Percentiles rank a stretch among this genome's conserved stretches.
Evolutionary conservation across 1,140 invertebrate species (phyloP).

Genomic region (Ceratitis capitata): DNA sequence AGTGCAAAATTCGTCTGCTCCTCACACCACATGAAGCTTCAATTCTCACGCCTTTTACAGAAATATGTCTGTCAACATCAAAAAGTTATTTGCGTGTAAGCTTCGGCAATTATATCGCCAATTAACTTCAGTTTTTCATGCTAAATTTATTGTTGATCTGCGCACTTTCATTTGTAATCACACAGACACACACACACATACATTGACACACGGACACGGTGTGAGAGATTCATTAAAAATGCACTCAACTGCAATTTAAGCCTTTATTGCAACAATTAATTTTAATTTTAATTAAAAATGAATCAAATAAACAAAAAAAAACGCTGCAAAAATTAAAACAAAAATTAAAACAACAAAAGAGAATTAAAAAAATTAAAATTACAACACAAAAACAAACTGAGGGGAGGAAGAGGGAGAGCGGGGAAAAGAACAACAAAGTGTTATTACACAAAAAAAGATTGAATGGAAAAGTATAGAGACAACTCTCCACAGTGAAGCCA

Average conservation of each 20-base stretch:
- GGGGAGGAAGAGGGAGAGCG: not conserved
- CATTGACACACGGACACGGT: too few species aligned
- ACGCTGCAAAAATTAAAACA: too few species aligned
- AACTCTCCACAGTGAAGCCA: not conserved
- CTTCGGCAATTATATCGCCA: constrained; percentile 33
- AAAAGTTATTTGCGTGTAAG: constrained; percentile 25
- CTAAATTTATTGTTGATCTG: constrained; percentile 16
- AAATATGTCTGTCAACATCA: constrained; percentile 23
- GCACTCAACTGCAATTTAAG: constrained; percentile 18
- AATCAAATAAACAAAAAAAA: not conserved
- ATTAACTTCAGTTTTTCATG: constrained; percentile 2
- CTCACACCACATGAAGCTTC: too few species aligned
- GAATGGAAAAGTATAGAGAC: not conserved
- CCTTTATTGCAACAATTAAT: constrained; percentile 32
- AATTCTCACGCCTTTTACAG: not conserved
- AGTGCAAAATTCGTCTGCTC: too few species aligned
- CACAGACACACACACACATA: too few species aligned
- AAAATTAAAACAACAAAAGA: not conserved
- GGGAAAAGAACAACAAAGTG: not conserved
- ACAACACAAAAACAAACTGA: not conserved
- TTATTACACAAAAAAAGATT: not conserved
- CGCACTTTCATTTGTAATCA: not conserved
- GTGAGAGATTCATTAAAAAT: constrained; percentile 27
- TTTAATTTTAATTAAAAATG: constrained; percentile 33
- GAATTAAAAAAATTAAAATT: not conserved